Evolutionary conservation across 2,888 invertebrate species (phyloP).

Genomic region (Anoncus sp.): DNA sequence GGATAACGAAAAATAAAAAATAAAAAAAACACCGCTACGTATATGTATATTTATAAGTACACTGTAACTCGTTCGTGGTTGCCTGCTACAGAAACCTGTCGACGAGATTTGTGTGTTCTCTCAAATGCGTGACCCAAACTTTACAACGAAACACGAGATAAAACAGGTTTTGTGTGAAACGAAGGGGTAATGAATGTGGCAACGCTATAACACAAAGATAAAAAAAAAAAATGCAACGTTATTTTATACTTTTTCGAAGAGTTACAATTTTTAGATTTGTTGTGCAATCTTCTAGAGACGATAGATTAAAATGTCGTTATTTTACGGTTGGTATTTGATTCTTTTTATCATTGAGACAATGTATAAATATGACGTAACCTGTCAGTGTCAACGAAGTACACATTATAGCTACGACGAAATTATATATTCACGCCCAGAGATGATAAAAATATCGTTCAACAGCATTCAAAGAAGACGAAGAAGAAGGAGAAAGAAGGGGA

Average conservation of each 20-base stretch:
- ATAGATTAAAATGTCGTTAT: conserved; percentile 11
- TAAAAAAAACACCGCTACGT: neutral
- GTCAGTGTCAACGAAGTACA: conserved; percentile 1
- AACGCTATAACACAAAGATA: neutral
- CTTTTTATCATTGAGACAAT: neutral
- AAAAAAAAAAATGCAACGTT: neutral
- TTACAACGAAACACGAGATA: conserved; percentile 23
- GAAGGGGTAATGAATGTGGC: neutral
- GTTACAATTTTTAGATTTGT: neutral
- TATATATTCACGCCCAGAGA: conserved; percentile 23
- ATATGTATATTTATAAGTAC: neutral
- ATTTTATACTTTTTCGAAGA: neutral
- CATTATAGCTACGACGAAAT: conserved; percentile 36
- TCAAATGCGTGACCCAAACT: conserved; percentile 28
- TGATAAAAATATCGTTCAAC: conserved; percentile 25
- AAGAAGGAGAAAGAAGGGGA: conserved; percentile 56
- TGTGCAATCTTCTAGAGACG: neutral
- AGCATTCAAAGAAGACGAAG: conserved; percentile 15
- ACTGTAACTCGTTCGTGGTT: conserved; percentile 10
- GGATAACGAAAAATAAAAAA: conserved; percentile 45
- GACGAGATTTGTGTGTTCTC: conserved; percentile 24
- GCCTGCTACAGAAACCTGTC: conserved; percentile 31
- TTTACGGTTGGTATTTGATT: neutral
- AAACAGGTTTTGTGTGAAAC: conserved; percentile 22
- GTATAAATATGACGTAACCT: neutral